Evolutionary conservation across 2,113 vertebrate species (phyloP).

Genomic region (Chaenogobius annularis): DNA sequence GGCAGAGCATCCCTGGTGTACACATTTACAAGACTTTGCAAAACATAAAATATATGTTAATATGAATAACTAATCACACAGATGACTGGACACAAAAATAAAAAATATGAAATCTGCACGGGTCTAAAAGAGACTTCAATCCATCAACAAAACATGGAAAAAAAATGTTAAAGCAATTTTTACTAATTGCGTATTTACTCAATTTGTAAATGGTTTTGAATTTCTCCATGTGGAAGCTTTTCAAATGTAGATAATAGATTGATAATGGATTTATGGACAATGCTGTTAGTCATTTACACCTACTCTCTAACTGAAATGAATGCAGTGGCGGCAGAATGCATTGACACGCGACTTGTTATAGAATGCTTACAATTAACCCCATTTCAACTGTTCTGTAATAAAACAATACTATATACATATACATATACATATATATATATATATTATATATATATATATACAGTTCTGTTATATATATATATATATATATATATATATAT

Average conservation of each 20-base stretch:
- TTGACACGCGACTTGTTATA: slow-evolving; percentile 24
- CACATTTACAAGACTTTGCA: too few species aligned
- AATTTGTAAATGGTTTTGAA: neutral
- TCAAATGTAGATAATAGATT: slow-evolving; percentile 6
- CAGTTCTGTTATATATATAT: too few species aligned
- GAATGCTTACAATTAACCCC: slow-evolving; percentile 32
- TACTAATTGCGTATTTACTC: neutral
- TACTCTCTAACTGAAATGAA: slow-evolving; percentile 23
- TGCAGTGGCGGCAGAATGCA: slow-evolving; percentile 32
- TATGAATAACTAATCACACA: too few species aligned
- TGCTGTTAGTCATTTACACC: slow-evolving; percentile 32
- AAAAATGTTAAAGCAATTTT: too few species aligned
- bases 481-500: too few species aligned
- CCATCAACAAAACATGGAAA: too few species aligned
- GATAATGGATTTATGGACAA: slow-evolving; percentile 11
- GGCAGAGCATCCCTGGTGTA: neutral
- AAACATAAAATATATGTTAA: neutral
- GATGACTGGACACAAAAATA: too few species aligned
- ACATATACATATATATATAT: too few species aligned
- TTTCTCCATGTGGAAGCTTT: neutral
- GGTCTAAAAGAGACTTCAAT: too few species aligned
- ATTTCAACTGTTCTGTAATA: slow-evolving; percentile 25
- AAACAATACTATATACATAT: too few species aligned
- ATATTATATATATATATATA: too few species aligned
- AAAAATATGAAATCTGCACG: too few species aligned